Conservation (phyloP, 2,888 invertebrate genomes). For the Catonia carolina region DNA sequence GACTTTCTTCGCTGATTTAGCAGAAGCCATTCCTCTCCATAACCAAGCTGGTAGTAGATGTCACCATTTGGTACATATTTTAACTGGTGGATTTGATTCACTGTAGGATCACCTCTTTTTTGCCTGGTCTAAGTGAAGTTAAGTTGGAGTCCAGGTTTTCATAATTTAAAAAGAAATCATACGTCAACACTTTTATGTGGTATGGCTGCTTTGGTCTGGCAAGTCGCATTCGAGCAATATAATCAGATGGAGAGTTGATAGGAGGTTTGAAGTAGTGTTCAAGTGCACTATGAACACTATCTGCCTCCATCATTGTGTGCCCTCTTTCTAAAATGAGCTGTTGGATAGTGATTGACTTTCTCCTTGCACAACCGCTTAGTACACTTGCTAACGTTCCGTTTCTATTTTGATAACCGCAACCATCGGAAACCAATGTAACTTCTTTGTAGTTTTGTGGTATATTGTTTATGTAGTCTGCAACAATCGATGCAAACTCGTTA, state of each 20-base stretch:
- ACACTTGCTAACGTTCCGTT: slow-evolving; percentile 36
- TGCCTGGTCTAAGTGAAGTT: slow-evolving; percentile 18
- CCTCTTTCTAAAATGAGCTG: slow-evolving; percentile 39
- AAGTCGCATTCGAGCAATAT: slow-evolving; percentile 20
- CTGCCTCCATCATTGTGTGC: slow-evolving; percentile 40
- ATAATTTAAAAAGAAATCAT: slow-evolving; percentile 18
- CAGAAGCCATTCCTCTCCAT: neutral
- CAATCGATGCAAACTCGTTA: slow-evolving; percentile 30
- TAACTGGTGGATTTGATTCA: slow-evolving; percentile 3
- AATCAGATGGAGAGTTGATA: slow-evolving; percentile 22
- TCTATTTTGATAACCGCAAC: slow-evolving; percentile 36
- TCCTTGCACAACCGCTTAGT: slow-evolving; percentile 32
- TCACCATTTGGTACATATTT: neutral
- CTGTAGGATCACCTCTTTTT: slow-evolving; percentile 6
- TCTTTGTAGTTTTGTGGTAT: slow-evolving; percentile 27
- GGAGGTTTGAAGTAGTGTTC: slow-evolving; percentile 37
- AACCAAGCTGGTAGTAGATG: neutral
- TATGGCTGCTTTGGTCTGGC: slow-evolving; percentile 22
- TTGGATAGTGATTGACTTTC: slow-evolving; percentile 29
- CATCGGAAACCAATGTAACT: slow-evolving; percentile 35
- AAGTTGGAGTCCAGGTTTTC: slow-evolving; percentile 8
- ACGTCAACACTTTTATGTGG: slow-evolving; percentile 20
- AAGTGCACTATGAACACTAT: slow-evolving; percentile 39
- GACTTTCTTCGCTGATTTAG: neutral
- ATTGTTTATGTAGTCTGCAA: slow-evolving; percentile 28